Conservation (phyloP, 2,113 vertebrate species). For the Campylomormyrus numenius region DNA sequence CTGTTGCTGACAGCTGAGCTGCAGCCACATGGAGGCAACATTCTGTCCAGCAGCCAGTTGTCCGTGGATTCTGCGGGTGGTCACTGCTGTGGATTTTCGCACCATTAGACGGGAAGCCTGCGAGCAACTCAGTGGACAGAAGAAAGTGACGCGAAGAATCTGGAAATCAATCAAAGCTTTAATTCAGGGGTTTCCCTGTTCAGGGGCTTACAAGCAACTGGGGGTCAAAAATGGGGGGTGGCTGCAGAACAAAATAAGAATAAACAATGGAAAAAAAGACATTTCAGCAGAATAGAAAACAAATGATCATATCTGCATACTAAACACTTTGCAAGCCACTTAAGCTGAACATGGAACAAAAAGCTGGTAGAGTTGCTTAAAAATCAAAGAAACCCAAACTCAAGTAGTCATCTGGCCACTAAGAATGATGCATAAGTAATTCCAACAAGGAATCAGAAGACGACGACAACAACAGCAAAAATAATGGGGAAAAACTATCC, state of each 20-base stretch:
- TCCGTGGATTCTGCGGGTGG: neutral
- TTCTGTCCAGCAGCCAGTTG: neutral
- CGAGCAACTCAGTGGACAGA: neutral
- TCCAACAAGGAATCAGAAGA: neutral
- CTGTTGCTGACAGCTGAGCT: neutral
- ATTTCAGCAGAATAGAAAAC: neutral
- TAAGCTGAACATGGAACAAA: neutral
- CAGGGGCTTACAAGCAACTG: neutral
- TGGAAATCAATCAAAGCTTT: neutral
- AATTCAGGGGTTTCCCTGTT: neutral
- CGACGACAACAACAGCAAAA: neutral
- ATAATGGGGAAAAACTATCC: neutral
- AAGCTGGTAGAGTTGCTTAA: neutral
- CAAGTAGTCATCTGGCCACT: neutral
- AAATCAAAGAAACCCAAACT: neutral
- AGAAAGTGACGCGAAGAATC: neutral
- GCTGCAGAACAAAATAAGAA: neutral
- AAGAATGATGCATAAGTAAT: neutral
- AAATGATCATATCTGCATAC: neutral
- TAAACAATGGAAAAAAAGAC: neutral
- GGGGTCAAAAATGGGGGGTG: neutral
- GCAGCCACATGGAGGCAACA: neutral
- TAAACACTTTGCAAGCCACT: neutral
- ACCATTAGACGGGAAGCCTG: neutral
- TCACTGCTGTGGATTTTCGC: neutral